Conservation (phyloP, 2,888 invertebrate species). For the Diplazon laetatorius region DNA sequence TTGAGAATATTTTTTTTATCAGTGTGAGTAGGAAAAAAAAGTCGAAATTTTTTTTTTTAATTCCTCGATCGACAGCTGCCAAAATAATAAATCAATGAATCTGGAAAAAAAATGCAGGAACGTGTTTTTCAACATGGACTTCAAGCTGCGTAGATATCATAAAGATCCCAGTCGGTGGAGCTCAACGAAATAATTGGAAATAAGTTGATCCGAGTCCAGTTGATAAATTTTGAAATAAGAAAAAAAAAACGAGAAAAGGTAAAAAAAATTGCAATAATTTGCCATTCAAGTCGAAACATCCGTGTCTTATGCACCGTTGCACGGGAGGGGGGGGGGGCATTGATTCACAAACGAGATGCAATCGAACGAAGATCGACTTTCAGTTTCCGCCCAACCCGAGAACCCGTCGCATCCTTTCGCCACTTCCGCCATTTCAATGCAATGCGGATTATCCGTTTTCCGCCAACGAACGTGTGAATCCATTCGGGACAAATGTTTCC, state of each 20-base stretch:
- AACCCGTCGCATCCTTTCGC: slow-evolving; percentile 23
- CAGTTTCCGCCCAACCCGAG: background rate
- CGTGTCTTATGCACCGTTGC: slow-evolving; percentile 1
- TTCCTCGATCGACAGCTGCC: too few relatives aligned
- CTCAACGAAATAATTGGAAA: too few relatives aligned
- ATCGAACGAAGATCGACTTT: slow-evolving; percentile 22
- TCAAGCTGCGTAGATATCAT: too few relatives aligned
- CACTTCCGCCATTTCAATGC: background rate
- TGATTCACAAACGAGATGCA: background rate
- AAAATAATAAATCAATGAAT: too few relatives aligned
- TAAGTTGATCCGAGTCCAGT: too few relatives aligned
- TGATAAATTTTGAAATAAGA: background rate
- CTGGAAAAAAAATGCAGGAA: too few relatives aligned
- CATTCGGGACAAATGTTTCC: background rate
- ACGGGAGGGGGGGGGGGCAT: background rate
- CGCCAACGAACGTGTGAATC: background rate
- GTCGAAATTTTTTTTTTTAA: too few relatives aligned
- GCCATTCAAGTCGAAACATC: background rate
- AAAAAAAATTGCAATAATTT: background rate
- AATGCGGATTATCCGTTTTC: background rate
- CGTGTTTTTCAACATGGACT: too few relatives aligned
- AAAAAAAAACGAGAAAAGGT: background rate
- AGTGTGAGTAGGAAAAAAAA: too few relatives aligned
- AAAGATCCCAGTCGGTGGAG: too few relatives aligned
- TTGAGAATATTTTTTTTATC: too few relatives aligned